Base-by-base conservation (phyloP, 92 coral and sea anemone genomes). In the Phenganax marumi region DNA sequence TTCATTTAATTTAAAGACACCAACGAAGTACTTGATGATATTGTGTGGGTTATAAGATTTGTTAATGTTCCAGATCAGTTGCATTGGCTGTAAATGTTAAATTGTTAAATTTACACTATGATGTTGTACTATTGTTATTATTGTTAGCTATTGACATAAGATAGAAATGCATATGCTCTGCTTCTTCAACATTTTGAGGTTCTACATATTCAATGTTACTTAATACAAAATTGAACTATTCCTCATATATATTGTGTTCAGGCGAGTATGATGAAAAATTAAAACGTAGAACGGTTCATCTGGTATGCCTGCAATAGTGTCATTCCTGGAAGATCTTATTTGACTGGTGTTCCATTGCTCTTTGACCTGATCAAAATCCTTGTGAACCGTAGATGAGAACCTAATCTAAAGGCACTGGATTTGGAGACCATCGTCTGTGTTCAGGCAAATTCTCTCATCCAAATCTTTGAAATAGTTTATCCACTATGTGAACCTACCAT, bases 1-100 rank as follows among this genome's bases (percentile, higher is more conserved):
- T 87, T 83, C 73, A 79, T 22, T 80, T 83, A 47, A 56, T 87
- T 51, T 87, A 65, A 72, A 79, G 14, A 26, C 33, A 8, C 24
- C 17, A 70, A 12, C 46, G 10, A n/a, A 16, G 12, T 43, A 24
- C 21, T 57, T 14, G 60, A 54, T 54, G 14, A 54, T 54, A 12
- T 54, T 54, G 60, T 18, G 12, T 18, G 17, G 12, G 9, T 57
- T 57, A 57, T n/a, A n/a, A 57, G 6, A 21, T 57, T 57, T 57
- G 5, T 57, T 6, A 17, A 12, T 57, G 60, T 54, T 54, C 60
- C 60, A 54, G 17, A 12, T n/a, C n/a, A n/a, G n/a, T n/a, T n/a
- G n/a, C n/a, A n/a, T n/a, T n/a, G n/a, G n/a, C n/a, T n/a, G n/a
- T n/a, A n/a, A n/a, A n/a, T n/a, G n/a, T n/a, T n/a, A n/a, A n/a